A percentile compares a stretch with the other conserved stretches of the same genome.
Evolutionary conservation across 2,113 vertebrate species (phyloP).

Genomic region (Astur gentilis): DNA sequence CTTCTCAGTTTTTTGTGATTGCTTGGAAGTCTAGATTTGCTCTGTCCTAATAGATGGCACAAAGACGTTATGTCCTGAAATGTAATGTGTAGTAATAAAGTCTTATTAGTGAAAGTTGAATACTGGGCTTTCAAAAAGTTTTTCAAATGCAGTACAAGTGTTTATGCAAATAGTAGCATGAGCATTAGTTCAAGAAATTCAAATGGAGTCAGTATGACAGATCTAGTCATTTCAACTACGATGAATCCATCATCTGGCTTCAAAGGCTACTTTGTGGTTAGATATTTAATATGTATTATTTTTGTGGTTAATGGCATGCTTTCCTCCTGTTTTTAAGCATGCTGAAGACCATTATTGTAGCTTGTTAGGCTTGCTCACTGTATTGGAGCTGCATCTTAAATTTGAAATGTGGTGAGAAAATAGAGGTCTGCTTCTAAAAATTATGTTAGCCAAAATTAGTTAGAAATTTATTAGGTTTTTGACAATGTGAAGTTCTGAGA

Average conservation of each 20-base stretch:
- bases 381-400: background rate
- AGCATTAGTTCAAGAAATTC: background rate
- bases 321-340: background rate
- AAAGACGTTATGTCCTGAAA: background rate
- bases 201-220: background rate
- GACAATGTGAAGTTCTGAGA: background rate
- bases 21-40: background rate
- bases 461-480: background rate
- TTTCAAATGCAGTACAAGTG: background rate
- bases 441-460: background rate
- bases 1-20: background rate
- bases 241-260: background rate
- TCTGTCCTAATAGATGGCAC: background rate
- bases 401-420: background rate
- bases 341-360: background rate
- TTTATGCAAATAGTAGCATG: background rate
- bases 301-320: background rate
- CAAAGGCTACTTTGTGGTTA: background rate
- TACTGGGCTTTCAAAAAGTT: background rate
- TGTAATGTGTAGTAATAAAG: background rate
- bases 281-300: background rate
- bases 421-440: background rate
- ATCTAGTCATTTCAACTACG: background rate
- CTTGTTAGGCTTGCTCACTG: background rate
- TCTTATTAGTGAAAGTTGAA: background rate